Conservation (phyloP, 2,113 vertebrate genomes). For the Coregonus clupeaformis region DNA sequence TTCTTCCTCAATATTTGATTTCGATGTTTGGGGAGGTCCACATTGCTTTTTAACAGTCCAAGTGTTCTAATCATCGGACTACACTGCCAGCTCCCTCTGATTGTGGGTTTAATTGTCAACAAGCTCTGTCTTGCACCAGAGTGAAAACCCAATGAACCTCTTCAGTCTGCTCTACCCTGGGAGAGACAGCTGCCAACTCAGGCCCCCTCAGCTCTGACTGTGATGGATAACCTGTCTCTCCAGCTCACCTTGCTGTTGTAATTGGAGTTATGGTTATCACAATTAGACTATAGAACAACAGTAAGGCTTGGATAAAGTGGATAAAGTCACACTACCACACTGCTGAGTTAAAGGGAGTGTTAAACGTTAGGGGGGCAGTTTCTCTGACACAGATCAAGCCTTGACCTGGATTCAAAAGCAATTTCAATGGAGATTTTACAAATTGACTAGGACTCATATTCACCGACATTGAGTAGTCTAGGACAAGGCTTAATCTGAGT, state of each 20-base stretch:
- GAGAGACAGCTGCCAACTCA: conserved; percentile 56
- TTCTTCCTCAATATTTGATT: background rate
- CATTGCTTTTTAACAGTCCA: background rate
- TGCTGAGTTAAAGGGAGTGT: background rate
- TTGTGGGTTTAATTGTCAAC: background rate
- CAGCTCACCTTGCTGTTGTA: conserved; percentile 48
- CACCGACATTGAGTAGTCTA: no score
- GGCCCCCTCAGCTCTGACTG: conserved; percentile 11
- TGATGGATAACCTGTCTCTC: conserved; percentile 57
- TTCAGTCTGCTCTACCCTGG: conserved; percentile 19
- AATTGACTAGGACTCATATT: no score
- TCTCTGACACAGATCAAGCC: no score
- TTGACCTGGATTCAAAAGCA: no score
- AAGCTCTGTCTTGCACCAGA: conserved; percentile 15
- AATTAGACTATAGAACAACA: conserved; percentile 3
- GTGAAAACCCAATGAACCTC: conserved; percentile 39
- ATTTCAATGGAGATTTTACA: no score
- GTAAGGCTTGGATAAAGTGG: background rate
- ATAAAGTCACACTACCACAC: conserved; percentile 5
- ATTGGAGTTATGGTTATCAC: conserved; percentile 43
- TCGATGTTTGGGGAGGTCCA: background rate
- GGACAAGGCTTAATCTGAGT: background rate
- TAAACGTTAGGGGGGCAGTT: no score
- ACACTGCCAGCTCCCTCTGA: background rate
- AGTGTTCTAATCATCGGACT: background rate